Conservation (phyloP, 2,113 vertebrate genomes). For the Crotalus horridus region DNA sequence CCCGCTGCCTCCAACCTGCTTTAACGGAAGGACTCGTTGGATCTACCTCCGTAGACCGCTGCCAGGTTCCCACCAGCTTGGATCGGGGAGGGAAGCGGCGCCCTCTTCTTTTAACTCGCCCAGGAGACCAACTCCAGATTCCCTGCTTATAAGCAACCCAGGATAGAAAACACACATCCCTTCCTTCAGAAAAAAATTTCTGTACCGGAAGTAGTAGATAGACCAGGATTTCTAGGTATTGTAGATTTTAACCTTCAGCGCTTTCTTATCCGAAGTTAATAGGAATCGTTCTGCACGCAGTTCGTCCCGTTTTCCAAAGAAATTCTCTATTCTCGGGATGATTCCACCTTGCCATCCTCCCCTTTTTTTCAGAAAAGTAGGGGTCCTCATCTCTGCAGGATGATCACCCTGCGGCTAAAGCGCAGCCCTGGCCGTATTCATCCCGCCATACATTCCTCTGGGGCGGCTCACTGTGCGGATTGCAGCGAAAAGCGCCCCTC, state of each 20-base stretch:
- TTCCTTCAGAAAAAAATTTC: neutral
- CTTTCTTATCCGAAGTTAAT: neutral
- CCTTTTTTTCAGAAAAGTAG: neutral
- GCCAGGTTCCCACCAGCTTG: neutral
- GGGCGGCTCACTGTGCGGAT: neutral
- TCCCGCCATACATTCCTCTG: neutral
- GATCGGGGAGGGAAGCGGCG: neutral
- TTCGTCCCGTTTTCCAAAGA: neutral
- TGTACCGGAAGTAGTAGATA: neutral
- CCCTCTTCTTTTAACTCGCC: neutral
- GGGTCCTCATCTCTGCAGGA: neutral
- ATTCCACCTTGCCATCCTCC: rapidly evolving
- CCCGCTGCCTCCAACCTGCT: slow-evolving; percentile 9
- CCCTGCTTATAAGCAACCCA: neutral
- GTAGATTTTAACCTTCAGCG: neutral
- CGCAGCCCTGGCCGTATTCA: neutral
- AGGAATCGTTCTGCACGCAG: neutral
- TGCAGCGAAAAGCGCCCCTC: neutral
- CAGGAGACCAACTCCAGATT: neutral
- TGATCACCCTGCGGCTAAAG: neutral
- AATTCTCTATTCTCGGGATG: neutral
- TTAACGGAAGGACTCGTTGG: neutral
- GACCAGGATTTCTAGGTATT: neutral
- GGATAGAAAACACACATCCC: neutral
- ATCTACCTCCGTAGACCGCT: neutral